These are phyloP conservation scores for Sebastes cheni DNA, from an alignment of 2,797 vertebrate genomes.

Conservation along the genomic window DNA sequence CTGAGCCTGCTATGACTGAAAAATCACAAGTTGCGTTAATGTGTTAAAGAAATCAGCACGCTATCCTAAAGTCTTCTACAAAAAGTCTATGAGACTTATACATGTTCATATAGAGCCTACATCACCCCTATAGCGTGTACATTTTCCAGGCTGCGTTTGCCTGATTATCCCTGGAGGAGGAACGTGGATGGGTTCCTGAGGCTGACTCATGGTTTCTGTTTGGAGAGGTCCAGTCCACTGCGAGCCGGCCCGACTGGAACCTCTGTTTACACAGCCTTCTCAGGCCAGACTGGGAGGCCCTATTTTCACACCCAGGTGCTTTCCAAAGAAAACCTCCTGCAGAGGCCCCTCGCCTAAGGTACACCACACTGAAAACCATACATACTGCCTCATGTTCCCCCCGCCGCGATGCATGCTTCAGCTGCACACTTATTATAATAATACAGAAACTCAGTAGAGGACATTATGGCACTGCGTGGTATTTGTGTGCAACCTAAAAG, in stretches of 20 bases:
- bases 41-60: too few relatives aligned
- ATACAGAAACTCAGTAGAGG: conserved; percentile 31
- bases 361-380: conserved; percentile 73
- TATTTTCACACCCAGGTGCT: conserved; percentile 82
- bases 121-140: conserved; percentile 46
- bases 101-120: neutral
- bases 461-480: conserved; percentile 17
- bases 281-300: conserved; percentile 79
- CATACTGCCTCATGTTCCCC: conserved; percentile 63
- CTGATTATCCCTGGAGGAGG: conserved; percentile 72
- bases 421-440: conserved; percentile 51
- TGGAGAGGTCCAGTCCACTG: conserved; percentile 73
- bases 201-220: conserved; percentile 84
- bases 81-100: too few relatives aligned
- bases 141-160: conserved; percentile 72
- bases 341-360: conserved; percentile 72
- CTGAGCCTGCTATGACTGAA: too few relatives aligned
- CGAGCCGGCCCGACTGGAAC: conserved; percentile 63
- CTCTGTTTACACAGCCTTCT: conserved; percentile 79
- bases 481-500: conserved; percentile 37
- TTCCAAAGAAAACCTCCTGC: conserved; percentile 82
- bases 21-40: too few relatives aligned
- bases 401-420: conserved; percentile 50
- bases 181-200: conserved; percentile 72
- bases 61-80: too few relatives aligned